phyloP scores from a whole-genome alignment of 2,113 vertebrate genomes.

The Mohoua ochrocephala region DNA sequence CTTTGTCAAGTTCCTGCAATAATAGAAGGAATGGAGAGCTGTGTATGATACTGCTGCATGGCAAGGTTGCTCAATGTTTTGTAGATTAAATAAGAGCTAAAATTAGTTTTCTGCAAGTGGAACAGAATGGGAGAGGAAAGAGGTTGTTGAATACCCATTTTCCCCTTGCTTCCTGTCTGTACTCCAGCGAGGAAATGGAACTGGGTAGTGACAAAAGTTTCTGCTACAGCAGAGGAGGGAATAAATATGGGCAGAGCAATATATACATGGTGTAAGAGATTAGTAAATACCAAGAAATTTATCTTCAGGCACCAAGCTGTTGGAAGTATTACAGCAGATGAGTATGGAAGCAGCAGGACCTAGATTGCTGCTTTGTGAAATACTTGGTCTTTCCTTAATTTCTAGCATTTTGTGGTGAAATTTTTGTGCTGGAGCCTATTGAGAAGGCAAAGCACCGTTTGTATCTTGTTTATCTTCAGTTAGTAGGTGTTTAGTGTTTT shows the following conservation, averaged over 20 bases:
- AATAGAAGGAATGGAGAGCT: neutral
- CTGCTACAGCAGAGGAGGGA: neutral
- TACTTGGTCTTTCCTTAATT: neutral
- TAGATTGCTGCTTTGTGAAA: neutral
- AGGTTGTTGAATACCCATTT: neutral
- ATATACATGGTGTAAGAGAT: neutral
- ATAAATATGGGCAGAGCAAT: neutral
- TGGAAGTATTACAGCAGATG: neutral
- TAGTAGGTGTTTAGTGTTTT: slow-evolving; percentile 38
- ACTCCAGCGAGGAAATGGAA: neutral
- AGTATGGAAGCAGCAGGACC: neutral
- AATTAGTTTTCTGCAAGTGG: neutral
- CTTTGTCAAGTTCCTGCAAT: neutral
- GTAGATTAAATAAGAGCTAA: neutral
- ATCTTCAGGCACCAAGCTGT: neutral
- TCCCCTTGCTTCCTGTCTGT: neutral
- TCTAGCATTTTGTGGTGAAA: neutral
- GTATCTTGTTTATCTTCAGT: neutral
- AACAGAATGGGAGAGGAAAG: neutral
- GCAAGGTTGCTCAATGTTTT: neutral
- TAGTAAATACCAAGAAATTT: neutral
- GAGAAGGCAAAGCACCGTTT: neutral
- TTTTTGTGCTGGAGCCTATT: neutral
- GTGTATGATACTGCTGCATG: neutral
- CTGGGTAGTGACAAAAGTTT: neutral